Evolutionary conservation across 2,888 invertebrate genomes (phyloP).

Genomic region (Galerucella calmariensis): DNA sequence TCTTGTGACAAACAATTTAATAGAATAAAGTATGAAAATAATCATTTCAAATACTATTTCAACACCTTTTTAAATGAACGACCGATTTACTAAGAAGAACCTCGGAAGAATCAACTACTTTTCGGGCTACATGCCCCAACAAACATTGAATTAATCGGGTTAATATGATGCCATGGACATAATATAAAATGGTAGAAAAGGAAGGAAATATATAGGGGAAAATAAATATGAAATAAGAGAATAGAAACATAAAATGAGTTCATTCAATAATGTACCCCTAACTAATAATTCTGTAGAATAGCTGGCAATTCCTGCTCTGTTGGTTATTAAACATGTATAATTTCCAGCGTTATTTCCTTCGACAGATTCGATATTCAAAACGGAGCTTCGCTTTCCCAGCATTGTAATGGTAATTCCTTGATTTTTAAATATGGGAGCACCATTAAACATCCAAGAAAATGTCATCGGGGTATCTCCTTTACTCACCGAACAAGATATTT

Average conservation of each 20-base stretch:
- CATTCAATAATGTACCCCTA: constrained; percentile 63
- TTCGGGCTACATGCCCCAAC: no score
- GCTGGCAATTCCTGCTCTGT: constrained; percentile 68
- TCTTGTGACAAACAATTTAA: no score
- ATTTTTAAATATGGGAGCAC: constrained; percentile 67
- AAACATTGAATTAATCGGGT: no score
- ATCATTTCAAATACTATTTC: no score
- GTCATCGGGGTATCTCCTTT: constrained; percentile 80
- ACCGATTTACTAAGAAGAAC: no score
- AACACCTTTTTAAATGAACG: no score
- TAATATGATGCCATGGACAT: no score
- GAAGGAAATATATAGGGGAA: not conserved
- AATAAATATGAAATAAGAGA: not conserved
- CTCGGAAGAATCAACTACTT: no score
- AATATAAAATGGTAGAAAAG: not conserved
- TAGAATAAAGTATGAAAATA: no score
- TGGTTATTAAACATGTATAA: constrained; percentile 79
- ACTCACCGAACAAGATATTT: constrained; percentile 72
- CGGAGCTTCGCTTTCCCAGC: constrained; percentile 68
- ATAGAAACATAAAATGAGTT: not conserved
- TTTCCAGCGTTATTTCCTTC: constrained; percentile 79
- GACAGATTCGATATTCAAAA: constrained; percentile 75
- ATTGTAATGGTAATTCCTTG: constrained; percentile 65
- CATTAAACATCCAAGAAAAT: constrained; percentile 79
- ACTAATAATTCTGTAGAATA: constrained; percentile 68